Conservation (phyloP, 2,888 invertebrate species). For the Parnassius glacialis region DNA sequence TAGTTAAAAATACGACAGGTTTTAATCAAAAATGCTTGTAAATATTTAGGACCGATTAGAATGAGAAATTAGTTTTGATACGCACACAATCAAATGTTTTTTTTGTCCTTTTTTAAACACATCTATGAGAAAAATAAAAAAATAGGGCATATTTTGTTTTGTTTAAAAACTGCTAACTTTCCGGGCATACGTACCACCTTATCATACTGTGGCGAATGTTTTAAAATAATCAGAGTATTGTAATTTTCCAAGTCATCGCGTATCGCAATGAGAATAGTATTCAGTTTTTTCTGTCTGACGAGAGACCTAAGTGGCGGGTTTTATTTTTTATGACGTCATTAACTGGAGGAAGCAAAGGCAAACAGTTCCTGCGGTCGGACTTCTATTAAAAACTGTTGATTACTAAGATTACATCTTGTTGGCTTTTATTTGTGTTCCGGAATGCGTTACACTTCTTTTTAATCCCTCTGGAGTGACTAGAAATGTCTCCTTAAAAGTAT, state of each 20-base stretch:
- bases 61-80: too few species aligned
- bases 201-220: neutral
- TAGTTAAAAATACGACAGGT: too few species aligned
- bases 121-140: too few species aligned
- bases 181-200: too few species aligned
- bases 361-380: constrained; percentile 63
- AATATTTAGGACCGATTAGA: too few species aligned
- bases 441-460: constrained; percentile 24
- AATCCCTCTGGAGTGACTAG: constrained; percentile 16
- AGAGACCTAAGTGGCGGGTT: constrained; percentile 51
- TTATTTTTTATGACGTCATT: constrained; percentile 74
- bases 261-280: constrained; percentile 49
- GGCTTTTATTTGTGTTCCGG: constrained; percentile 24
- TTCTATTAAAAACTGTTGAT: constrained; percentile 62
- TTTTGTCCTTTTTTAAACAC: too few species aligned
- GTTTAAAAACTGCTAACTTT: too few species aligned
- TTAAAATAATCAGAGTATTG: constrained; percentile 48
- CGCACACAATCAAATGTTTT: too few species aligned
- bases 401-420: constrained; percentile 26
- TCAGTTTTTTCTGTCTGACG: constrained; percentile 54
- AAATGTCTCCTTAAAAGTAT: constrained; percentile 20
- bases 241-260: constrained; percentile 67
- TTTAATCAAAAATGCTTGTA: too few species aligned
- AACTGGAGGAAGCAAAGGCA: constrained; percentile 67
- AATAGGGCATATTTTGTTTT: too few species aligned